Evolutionary conservation across 2,888 invertebrate genomes (phyloP).

Genomic region (Mythimna loreyi): DNA sequence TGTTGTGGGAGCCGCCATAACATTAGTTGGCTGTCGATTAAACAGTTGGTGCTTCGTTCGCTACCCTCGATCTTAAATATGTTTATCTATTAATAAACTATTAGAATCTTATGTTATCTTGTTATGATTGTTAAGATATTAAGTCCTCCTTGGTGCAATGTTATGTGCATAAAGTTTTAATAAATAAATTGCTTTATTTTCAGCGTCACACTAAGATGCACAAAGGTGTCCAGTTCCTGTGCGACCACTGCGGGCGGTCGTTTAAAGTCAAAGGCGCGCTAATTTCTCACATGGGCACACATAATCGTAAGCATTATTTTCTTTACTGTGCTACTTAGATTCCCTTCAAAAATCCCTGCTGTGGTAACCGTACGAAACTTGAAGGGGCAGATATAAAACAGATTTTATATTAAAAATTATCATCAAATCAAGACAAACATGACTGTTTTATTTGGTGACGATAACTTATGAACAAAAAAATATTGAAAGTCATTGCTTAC

Average conservation of each 20-base stretch:
- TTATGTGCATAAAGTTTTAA: too few relatives aligned
- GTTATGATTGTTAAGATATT: too few relatives aligned
- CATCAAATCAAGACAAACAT: too few relatives aligned
- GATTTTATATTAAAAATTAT: too few relatives aligned
- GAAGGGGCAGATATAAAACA: not conserved
- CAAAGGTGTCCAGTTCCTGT: slow-evolving; percentile 70
- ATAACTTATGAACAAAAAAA: too few relatives aligned
- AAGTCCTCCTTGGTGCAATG: too few relatives aligned
- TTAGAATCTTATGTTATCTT: not conserved
- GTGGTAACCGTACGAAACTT: not conserved
- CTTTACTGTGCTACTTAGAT: not conserved
- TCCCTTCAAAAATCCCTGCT: not conserved
- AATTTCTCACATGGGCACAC: slow-evolving; percentile 79
- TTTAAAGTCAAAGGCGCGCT: slow-evolving; percentile 78
- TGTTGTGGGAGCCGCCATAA: too few relatives aligned
- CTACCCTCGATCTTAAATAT: too few relatives aligned
- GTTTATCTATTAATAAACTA: not conserved
- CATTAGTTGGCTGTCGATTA: too few relatives aligned
- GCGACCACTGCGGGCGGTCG: slow-evolving; percentile 79
- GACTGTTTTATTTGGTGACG: not conserved
- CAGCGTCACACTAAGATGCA: slow-evolving; percentile 81
- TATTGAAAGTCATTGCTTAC: too few relatives aligned
- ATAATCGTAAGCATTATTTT: slow-evolving; percentile 73
- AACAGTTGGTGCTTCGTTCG: too few relatives aligned
- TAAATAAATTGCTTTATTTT: not conserved